Evolutionary conservation across 2,888 invertebrate genomes (phyloP).

Genomic region (Drymonia ruficornis): DNA sequence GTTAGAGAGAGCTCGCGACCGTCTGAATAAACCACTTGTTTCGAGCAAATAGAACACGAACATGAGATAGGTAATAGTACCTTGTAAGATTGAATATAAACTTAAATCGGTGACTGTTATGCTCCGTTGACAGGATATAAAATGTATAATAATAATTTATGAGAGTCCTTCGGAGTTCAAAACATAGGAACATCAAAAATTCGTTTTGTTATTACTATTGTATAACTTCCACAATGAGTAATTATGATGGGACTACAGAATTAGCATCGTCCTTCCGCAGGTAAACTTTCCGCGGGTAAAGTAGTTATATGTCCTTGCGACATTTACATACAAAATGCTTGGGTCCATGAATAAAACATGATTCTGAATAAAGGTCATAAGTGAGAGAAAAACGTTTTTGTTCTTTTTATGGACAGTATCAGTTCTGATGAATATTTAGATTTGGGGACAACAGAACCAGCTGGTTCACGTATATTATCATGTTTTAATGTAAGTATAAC

Average conservation of each 20-base stretch:
- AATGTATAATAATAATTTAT: conserved; percentile 5
- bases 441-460: conserved; percentile 21
- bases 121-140: conserved; percentile 1
- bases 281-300: conserved; percentile 12
- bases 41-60: conserved; percentile 31
- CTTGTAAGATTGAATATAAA: conserved; percentile 8
- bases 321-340: conserved; percentile 33
- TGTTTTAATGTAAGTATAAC: conserved; percentile 52
- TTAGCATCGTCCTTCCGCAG: conserved; percentile 19
- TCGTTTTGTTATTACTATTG: no score
- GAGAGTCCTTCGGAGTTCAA: not conserved
- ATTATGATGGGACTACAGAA: conserved; percentile 2
- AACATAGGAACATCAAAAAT: not conserved
- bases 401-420: conserved; percentile 16
- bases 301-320: conserved; percentile 18
- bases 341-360: conserved; percentile 31
- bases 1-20: conserved; percentile 52
- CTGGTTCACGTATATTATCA: conserved; percentile 19
- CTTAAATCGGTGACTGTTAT: no score
- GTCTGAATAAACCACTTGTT: conserved; percentile 35
- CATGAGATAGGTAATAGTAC: no score
- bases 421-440: conserved; percentile 28
- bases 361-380: conserved; percentile 25
- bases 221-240: no score
- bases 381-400: conserved; percentile 17